phyloP scores from a whole-genome alignment of 2,888 invertebrate species.

The Anaspis maculata region DNA sequence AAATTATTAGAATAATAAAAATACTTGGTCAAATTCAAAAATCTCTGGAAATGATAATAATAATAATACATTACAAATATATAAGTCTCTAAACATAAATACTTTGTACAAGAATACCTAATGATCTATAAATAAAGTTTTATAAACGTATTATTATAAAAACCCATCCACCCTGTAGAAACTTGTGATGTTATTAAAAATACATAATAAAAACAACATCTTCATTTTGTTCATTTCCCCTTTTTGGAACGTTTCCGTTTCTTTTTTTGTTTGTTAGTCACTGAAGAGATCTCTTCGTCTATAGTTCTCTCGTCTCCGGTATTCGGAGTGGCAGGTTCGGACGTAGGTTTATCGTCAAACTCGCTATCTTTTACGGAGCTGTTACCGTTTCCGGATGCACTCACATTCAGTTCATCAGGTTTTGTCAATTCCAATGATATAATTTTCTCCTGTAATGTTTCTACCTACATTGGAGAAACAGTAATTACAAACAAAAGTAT shows the following conservation, averaged over 20 bases:
- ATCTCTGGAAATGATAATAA: slow-evolving; percentile 25
- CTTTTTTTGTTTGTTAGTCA: slow-evolving; percentile 42
- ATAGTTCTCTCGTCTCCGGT: slow-evolving; percentile 46
- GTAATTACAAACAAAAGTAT: not conserved
- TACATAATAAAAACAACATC: slow-evolving; percentile 7
- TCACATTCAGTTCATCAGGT: slow-evolving; percentile 26
- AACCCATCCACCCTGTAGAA: slow-evolving; percentile 34
- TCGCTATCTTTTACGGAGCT: slow-evolving; percentile 47
- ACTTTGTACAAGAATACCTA: slow-evolving; percentile 34
- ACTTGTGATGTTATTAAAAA: slow-evolving; percentile 20
- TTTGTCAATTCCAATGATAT: slow-evolving; percentile 77
- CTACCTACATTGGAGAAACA: slow-evolving; percentile 53
- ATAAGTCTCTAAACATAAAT: too few species aligned
- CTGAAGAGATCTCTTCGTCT: slow-evolving; percentile 41
- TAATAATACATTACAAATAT: slow-evolving; percentile 22
- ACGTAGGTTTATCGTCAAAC: slow-evolving; percentile 40
- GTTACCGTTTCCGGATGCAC: slow-evolving; percentile 26
- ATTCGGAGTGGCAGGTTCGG: slow-evolving; percentile 46
- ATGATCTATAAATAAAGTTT: not conserved
- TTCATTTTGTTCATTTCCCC: slow-evolving; percentile 46
- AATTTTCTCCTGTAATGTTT: slow-evolving; percentile 85
- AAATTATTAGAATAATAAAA: slow-evolving; percentile 13
- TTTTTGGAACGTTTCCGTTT: slow-evolving; percentile 47
- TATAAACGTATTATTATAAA: slow-evolving; percentile 12
- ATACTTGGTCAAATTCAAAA: too few species aligned